phyloP scores from a whole-genome alignment of 1,140 invertebrate genomes.

The Wiebesia pumilae region DNA sequence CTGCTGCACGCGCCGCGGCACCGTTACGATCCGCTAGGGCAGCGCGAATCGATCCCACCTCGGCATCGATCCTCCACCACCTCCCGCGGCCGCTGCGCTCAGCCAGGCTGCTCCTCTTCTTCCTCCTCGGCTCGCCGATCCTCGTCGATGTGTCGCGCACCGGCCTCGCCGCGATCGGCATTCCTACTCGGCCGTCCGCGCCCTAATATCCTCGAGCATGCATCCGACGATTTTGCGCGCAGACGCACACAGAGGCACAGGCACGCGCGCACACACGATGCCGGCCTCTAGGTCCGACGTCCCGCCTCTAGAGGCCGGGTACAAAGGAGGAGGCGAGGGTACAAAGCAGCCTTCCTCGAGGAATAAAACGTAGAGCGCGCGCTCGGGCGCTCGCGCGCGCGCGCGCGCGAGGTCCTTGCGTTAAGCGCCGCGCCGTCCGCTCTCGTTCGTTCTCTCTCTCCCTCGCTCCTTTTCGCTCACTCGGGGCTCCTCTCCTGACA shows the following conservation, averaged over 20 bases:
- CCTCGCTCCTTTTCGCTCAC: too few species aligned
- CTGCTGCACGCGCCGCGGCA: constrained; percentile 5
- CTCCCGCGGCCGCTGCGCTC: neutral
- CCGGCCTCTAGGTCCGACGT: neutral
- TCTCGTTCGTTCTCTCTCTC: too few species aligned
- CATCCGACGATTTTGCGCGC: too few species aligned
- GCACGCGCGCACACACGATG: constrained; percentile 3
- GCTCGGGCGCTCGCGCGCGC: too few species aligned
- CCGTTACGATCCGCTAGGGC: constrained; percentile 33
- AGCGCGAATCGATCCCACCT: constrained; percentile 15
- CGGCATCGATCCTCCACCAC: constrained; percentile 56
- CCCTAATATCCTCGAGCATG: neutral
- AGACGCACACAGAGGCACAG: neutral
- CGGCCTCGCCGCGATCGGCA: constrained; percentile 18
- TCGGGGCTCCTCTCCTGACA: too few species aligned
- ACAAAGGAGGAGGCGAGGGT: too few species aligned
- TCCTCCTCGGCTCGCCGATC: neutral
- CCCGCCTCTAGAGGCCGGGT: too few species aligned
- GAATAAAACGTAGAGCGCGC: too few species aligned
- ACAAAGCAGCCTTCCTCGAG: too few species aligned
- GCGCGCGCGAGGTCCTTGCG: too few species aligned
- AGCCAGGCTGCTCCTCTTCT: too few species aligned
- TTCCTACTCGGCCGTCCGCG: constrained; percentile 7
- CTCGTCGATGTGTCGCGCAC: neutral
- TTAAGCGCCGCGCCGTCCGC: too few species aligned